phyloP scores from a whole-genome alignment of 2,888 invertebrate species.

The Eupeodes luniger region DNA sequence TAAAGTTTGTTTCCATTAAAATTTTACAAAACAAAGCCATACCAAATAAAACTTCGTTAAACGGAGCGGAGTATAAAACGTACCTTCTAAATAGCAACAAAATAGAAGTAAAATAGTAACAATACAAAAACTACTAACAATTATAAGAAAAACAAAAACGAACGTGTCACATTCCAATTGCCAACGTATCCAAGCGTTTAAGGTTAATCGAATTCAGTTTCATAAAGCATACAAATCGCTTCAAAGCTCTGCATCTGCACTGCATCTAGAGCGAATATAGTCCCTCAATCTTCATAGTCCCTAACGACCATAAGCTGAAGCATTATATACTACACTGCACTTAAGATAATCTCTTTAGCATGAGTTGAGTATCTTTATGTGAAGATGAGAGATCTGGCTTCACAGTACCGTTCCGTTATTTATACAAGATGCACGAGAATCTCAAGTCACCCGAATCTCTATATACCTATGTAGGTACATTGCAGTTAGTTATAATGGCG shows the following conservation, averaged over 20 bases:
- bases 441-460: constrained; percentile 73
- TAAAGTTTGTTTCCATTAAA: too few species aligned
- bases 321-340: constrained; percentile 20
- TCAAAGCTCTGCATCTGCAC: neutral
- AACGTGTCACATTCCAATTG: constrained; percentile 73
- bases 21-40: too few species aligned
- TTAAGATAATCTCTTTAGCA: constrained; percentile 48
- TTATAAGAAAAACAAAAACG: constrained; percentile 9
- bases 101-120: too few species aligned
- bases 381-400: constrained; percentile 58
- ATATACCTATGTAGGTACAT: too few species aligned
- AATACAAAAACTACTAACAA: neutral
- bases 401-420: constrained; percentile 44
- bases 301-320: constrained; percentile 8
- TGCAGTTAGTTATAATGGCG: constrained; percentile 1
- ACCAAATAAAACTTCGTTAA: too few species aligned
- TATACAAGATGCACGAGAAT: constrained; percentile 23
- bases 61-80: too few species aligned
- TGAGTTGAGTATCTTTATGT: constrained; percentile 5
- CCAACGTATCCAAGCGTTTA: constrained; percentile 73
- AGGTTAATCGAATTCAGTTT: constrained; percentile 75
- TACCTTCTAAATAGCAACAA: too few species aligned
- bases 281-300: neutral
- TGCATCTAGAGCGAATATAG: constrained; percentile 33
- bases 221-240: constrained; percentile 63